Percentiles rank a stretch among this genome's conserved stretches.
Evolutionary conservation across 2,888 invertebrate species (phyloP).

Genomic region (Cryptocheilus praepositus): DNA sequence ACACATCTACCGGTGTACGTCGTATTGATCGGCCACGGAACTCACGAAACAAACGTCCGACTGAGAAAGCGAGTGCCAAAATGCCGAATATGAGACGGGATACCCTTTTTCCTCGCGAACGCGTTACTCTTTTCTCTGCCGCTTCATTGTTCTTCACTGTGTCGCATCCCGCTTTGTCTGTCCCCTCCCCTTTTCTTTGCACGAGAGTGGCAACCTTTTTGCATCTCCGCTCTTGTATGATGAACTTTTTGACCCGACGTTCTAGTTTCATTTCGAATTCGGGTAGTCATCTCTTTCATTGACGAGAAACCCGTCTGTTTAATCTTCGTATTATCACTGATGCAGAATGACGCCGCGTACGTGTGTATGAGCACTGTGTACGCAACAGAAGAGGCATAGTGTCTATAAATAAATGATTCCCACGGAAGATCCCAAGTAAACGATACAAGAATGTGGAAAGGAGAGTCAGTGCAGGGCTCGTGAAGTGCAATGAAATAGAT

Average conservation of each 20-base stretch:
- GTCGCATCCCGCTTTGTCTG: constrained; percentile 30
- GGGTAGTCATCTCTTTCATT: constrained; percentile 74
- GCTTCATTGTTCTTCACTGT: too few relatives aligned
- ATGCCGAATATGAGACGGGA: constrained; percentile 23
- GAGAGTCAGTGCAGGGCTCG: too few relatives aligned
- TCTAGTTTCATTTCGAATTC: neutral
- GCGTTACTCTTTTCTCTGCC: too few relatives aligned
- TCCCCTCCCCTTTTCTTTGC: neutral
- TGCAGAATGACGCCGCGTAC: too few relatives aligned
- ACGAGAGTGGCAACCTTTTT: neutral
- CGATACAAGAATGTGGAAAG: too few relatives aligned
- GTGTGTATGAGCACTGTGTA: constrained; percentile 36
- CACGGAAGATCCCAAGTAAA: too few relatives aligned
- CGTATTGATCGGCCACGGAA: constrained; percentile 69
- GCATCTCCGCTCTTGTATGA: neutral
- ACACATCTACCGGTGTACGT: constrained; percentile 56
- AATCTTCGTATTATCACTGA: too few relatives aligned
- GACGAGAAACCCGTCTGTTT: neutral
- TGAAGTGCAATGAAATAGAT: too few relatives aligned
- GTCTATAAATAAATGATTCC: too few relatives aligned
- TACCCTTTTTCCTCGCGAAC: neutral
- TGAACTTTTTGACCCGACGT: too few relatives aligned
- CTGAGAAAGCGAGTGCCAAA: constrained; percentile 33
- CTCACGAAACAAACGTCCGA: constrained; percentile 44
- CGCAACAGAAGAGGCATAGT: too few relatives aligned